Evolutionary conservation across 2,888 invertebrate species (phyloP).

Genomic region (Entomobrya multifasciata): DNA sequence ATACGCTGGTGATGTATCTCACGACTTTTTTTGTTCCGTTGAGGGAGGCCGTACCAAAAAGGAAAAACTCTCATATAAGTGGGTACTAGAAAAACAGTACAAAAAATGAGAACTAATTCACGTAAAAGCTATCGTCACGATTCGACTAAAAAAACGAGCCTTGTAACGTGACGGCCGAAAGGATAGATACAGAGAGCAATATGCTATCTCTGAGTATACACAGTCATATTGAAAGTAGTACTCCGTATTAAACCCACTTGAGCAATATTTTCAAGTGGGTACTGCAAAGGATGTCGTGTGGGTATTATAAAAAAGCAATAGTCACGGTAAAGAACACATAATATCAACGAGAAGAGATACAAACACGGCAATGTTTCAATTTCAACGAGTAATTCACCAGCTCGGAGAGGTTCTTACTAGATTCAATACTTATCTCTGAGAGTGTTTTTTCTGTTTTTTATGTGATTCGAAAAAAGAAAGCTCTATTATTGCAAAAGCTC

Average conservation of each 20-base stretch:
- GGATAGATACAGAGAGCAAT: not conserved
- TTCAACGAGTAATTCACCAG: not conserved
- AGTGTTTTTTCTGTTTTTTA: conserved; percentile 1
- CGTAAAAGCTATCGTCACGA: conserved; percentile 73
- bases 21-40: not conserved
- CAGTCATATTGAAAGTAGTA: too few relatives aligned
- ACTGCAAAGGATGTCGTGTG: not conserved
- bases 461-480: not conserved
- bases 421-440: conserved; percentile 15
- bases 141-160: conserved; percentile 38
- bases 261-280: not conserved
- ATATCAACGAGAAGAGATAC: conserved; percentile 22
- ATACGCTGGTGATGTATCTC: not conserved
- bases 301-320: conserved; percentile 13
- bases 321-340: conserved; percentile 15
- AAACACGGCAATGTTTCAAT: conserved; percentile 15
- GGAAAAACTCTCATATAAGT: conserved; percentile 27
- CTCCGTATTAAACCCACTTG: not conserved
- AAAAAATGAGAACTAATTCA: conserved; percentile 69
- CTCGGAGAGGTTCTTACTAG: not conserved
- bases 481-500: conserved; percentile 17
- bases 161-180: conserved; percentile 24
- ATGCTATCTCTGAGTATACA: not conserved
- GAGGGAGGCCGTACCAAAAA: conserved; percentile 28
- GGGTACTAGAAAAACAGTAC: conserved; percentile 33